Base-by-base conservation (phyloP, 92 coral and sea anemone genomes). In the Blastomussa wellsi region DNA sequence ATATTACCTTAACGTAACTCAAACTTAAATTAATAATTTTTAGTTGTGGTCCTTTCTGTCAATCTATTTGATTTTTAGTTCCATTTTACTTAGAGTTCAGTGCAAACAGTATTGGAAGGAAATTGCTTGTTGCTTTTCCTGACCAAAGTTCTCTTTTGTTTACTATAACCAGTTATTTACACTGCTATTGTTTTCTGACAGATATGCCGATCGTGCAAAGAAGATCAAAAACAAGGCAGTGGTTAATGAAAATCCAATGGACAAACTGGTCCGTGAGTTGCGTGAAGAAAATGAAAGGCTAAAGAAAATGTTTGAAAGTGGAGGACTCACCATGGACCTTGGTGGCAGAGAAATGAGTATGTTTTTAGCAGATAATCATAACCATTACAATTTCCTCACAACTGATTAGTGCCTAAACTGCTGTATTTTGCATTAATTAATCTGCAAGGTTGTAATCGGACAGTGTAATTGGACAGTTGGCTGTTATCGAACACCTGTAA, bases 171-270 rank as follows among this genome's bases (percentile, higher is more conserved):
- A 65, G 35, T 65, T 51, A 22, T 51, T 51, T 5, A 51, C 20
- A 62, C 68, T 28, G 68, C 22, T 36, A 5, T 28, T 24, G 41
- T 8, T 32, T 31, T 31, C 35, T 15, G 33, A 83, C 47, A 97
- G 99, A 59, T 97, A 97, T 90, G 99, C 99, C 77, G 99, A 97
- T 78, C 98, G 99, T 73, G 99, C 99, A 64, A 97, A 97, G 90
- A 97, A 97, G 74, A 97, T 97, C 93, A 97, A 97, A 88, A 97
- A 97, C 90, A 97, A 97, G 67, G 99, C 99, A 7, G 99, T 97
- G 22, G 99, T 97, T 32, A 97, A 97, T 86, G 99, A 97, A 83
- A 97, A 97, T 88, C 99, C 99, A 4, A 88, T 97, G 93, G 99
- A 97, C 87, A 97, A 97, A 87, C 90, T 97, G 67, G 86, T 97